Percentiles rank a stretch among this genome's conserved stretches.
These are phyloP conservation scores for Athalia rosae DNA, from an alignment of 2,888 invertebrate genomes.

Conservation along the genomic window DNA sequence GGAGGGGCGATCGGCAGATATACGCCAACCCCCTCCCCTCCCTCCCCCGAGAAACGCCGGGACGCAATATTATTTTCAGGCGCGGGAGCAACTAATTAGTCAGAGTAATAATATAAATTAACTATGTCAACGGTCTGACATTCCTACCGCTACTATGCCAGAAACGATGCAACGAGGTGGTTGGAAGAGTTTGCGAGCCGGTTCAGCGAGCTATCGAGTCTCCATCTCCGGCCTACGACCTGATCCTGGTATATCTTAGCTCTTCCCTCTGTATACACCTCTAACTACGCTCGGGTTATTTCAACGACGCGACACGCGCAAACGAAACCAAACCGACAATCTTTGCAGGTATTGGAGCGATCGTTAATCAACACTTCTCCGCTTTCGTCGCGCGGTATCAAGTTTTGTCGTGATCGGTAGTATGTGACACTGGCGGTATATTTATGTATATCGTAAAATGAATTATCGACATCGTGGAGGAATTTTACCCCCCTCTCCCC, in stretches of 20 bases:
- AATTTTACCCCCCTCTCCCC: too few species aligned
- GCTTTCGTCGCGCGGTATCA: neutral
- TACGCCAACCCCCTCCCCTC: too few species aligned
- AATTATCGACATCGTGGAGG: too few species aligned
- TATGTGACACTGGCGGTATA: too few species aligned
- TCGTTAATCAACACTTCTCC: constrained; percentile 29
- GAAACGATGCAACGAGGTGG: constrained; percentile 38
- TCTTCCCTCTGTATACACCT: neutral
- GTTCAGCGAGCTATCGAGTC: constrained; percentile 45
- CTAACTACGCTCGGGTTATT: neutral
- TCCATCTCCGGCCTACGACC: constrained; percentile 42
- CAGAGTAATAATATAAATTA: constrained; percentile 61
- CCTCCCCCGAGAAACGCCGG: neutral
- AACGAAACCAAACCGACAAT: constrained; percentile 14
- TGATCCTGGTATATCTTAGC: constrained; percentile 37
- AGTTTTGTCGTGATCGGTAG: neutral
- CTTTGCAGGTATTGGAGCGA: neutral
- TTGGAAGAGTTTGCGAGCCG: constrained; percentile 24
- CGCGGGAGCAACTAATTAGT: constrained; percentile 57
- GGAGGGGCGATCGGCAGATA: too few species aligned
- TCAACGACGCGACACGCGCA: constrained; percentile 42
- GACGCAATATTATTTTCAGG: neutral
- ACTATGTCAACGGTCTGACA: constrained; percentile 57
- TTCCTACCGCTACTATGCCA: constrained; percentile 51
- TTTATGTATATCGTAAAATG: too few species aligned